Evolutionary conservation across 2,888 invertebrate species (phyloP).

Genomic region (Cephus runcator): DNA sequence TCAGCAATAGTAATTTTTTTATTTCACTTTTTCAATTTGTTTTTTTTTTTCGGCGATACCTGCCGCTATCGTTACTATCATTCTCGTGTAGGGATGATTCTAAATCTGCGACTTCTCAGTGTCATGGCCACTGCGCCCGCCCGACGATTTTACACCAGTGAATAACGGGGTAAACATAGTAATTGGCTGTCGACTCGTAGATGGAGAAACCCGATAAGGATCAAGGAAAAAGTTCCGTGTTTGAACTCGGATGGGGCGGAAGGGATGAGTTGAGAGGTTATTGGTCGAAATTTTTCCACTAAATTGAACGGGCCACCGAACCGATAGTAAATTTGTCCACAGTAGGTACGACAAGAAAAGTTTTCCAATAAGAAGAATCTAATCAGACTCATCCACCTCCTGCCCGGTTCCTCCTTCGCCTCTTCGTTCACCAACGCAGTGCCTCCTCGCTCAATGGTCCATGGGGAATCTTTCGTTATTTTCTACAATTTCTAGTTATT

Average conservation of each 20-base stretch:
- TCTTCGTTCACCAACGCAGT: background rate
- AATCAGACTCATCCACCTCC: constrained; percentile 51
- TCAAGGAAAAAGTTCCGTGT: too few relatives aligned
- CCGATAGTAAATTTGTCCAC: constrained; percentile 35
- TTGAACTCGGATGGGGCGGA: too few relatives aligned
- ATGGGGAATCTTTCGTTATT: constrained; percentile 19
- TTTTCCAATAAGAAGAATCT: constrained; percentile 57
- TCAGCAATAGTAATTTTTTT: too few relatives aligned
- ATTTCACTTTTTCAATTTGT: too few relatives aligned
- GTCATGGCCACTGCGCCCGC: background rate
- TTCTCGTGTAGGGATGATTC: background rate
- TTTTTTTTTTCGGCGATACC: background rate
- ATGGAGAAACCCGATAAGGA: too few relatives aligned
- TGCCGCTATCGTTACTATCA: background rate
- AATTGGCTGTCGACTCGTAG: too few relatives aligned
- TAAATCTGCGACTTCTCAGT: too few relatives aligned
- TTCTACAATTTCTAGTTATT: too few relatives aligned
- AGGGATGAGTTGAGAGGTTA: constrained; percentile 29
- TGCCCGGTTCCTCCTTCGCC: background rate
- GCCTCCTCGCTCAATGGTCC: constrained; percentile 48
- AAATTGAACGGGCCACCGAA: constrained; percentile 50
- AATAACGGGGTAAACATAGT: too few relatives aligned
- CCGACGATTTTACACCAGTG: background rate
- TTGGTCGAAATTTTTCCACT: constrained; percentile 54
- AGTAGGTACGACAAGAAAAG: constrained; percentile 32